Percentiles rank a stretch among this genome's conserved stretches.
Conservation (phyloP, 2,888 invertebrate species). For the Catocala sponsa region DNA sequence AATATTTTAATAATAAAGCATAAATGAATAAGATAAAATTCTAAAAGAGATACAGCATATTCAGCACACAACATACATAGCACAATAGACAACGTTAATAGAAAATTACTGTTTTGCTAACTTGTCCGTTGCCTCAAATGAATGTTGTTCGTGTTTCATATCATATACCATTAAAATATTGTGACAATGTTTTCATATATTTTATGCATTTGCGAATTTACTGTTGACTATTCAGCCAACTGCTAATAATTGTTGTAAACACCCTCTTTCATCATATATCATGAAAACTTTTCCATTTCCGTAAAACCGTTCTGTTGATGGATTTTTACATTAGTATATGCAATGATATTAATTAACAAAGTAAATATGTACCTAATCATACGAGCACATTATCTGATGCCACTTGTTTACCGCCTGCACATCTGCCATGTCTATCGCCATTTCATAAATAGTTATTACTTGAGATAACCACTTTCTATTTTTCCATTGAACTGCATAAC, state of each 20-base stretch:
- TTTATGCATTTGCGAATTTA: conserved; percentile 18
- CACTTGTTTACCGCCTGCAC: conserved; percentile 61
- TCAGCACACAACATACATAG: too few species aligned
- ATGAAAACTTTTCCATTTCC: too few species aligned
- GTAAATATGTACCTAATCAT: conserved; percentile 42
- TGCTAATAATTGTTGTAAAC: too few species aligned
- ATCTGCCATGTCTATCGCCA: conserved; percentile 48
- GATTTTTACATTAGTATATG: neutral
- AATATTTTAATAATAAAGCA: too few species aligned
- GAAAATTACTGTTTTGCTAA: conserved; percentile 15
- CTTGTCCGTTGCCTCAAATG: neutral
- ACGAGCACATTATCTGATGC: conserved; percentile 28
- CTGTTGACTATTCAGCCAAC: neutral
- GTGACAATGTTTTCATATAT: conserved; percentile 5
- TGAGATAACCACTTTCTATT: conserved; percentile 63
- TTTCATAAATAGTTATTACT: conserved; percentile 55
- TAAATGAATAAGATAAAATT: too few species aligned
- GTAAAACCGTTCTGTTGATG: conserved; percentile 2
- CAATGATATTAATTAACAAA: neutral
- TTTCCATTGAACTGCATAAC: conserved; percentile 61
- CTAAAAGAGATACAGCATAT: too few species aligned
- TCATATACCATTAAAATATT: neutral
- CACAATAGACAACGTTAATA: neutral
- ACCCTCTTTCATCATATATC: too few species aligned
- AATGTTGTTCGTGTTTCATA: conserved; percentile 4